Base-by-base conservation (phyloP, 2,888 invertebrate species). In the Phalangium opilio region DNA sequence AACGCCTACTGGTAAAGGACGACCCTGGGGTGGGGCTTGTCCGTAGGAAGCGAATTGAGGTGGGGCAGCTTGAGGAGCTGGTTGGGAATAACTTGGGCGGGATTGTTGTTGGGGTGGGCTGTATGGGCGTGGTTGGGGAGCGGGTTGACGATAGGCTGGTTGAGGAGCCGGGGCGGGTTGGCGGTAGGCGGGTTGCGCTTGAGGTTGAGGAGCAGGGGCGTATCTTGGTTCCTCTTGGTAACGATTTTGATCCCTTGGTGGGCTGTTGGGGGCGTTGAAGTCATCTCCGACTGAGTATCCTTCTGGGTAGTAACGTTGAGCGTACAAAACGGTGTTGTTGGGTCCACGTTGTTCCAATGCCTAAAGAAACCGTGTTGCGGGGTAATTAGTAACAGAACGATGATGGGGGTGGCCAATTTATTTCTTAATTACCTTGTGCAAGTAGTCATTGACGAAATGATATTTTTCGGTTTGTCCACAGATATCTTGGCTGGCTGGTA, bases 391-490 rank as follows among this genome's bases (percentile, higher is more conserved):
- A n/a, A n/a, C n/a, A n/a, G n/a, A n/a, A n/a, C n/a, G n/a, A n/a
- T n/a, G n/a, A n/a, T n/a, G n/a, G n/a, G n/a, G n/a, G n/a, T n/a
- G n/a, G n/a, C n/a, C n/a, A n/a, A n/a, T n/a, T n/a, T n/a, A n/a
- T n/a, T n/a, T n/a, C n/a, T n/a, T 3, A 45, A 34, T 51, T 2
- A 87, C 85, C 60, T 83, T 80, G 73, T 90, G 89, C 19, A 90
- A 72, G 66, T 85, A 89, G 56, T 89, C 89, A 66, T 90, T 90
- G 56, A 90, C 86, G 63, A 89, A 85, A 65, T 87, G 86, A 65
- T 80, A 89, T 62, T 85, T 82, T 7, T 84, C 79, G 0, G 87
- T 87, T 65, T 83, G 83, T 59, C 82, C 79, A 70, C 89, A 90
- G 61, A 81, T 85, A 61, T 89, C 89, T 49, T 79, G 79, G 20